Conservation (phyloP, 2,888 invertebrate genomes). For the Drosophila lacicola region DNA sequence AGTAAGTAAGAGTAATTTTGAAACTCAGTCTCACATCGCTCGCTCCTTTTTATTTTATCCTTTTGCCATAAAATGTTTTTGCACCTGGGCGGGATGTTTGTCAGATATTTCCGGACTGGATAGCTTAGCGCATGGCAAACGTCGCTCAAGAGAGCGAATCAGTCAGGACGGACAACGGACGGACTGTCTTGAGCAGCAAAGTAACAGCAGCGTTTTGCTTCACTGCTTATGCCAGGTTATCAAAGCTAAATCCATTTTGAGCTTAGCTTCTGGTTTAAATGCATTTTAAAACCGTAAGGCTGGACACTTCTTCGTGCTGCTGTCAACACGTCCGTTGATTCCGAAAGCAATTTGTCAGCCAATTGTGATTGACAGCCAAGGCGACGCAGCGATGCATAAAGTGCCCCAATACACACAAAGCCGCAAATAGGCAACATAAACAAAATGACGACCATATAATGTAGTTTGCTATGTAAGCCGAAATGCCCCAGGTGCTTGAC, state of each 20-base stretch:
- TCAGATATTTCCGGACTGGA: slow-evolving; percentile 51
- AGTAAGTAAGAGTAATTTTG: slow-evolving; percentile 74
- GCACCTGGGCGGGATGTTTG: slow-evolving; percentile 55
- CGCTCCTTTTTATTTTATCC: background rate
- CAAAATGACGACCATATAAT: background rate
- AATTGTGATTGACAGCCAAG: slow-evolving; percentile 77
- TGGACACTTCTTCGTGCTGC: slow-evolving; percentile 23
- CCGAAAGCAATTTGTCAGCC: slow-evolving; percentile 80
- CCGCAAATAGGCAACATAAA: slow-evolving; percentile 35
- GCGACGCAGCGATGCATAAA: slow-evolving; percentile 50
- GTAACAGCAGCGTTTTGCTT: slow-evolving; percentile 4
- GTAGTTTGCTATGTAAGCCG: slow-evolving; percentile 13
- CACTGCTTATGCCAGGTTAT: slow-evolving; percentile 21
- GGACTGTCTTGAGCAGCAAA: slow-evolving; percentile 12
- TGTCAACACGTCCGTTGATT: slow-evolving; percentile 71
- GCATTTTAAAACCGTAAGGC: slow-evolving; percentile 33
- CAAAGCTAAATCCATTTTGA: slow-evolving; percentile 25
- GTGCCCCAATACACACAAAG: too few species aligned
- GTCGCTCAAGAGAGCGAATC: background rate
- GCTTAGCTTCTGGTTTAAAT: slow-evolving; percentile 37
- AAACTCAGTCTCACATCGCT: slow-evolving; percentile 46
- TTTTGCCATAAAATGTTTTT: slow-evolving; percentile 29
- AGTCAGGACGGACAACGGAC: background rate
- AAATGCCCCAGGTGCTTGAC: slow-evolving; percentile 35
- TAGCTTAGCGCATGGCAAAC: slow-evolving; percentile 38